Percentiles rank a stretch among this genome's conserved stretches.
Conservation (phyloP, 1,140 invertebrate genomes). For the Pantala flavescens region DNA sequence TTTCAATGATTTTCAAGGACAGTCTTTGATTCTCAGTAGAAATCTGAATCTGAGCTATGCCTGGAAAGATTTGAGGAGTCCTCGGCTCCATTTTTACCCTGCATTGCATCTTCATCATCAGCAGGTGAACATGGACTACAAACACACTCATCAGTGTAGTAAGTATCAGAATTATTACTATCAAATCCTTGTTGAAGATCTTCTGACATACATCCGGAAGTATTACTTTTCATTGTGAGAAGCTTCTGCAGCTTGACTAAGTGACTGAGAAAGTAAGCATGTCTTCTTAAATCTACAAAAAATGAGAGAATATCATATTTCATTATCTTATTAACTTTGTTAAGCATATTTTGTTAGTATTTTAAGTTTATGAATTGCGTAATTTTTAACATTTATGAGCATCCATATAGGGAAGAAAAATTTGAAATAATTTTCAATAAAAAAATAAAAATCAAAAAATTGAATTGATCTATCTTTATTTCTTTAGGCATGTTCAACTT, state of each 20-base stretch:
- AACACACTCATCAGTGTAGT: background rate
- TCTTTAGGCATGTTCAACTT: too few relatives aligned
- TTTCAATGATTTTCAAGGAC: background rate
- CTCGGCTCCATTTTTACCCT: background rate
- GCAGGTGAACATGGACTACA: background rate
- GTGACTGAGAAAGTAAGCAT: background rate
- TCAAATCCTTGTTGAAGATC: constrained; percentile 21
- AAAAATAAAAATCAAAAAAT: too few relatives aligned
- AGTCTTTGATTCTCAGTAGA: background rate
- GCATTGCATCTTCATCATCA: background rate
- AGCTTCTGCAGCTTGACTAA: background rate
- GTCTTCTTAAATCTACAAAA: background rate
- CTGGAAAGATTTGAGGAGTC: background rate
- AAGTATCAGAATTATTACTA: background rate
- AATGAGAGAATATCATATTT: background rate
- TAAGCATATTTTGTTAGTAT: too few relatives aligned
- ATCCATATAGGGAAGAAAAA: too few relatives aligned
- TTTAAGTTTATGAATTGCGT: too few relatives aligned
- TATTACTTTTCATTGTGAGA: constrained; percentile 12
- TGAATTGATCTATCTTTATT: too few relatives aligned
- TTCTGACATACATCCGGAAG: constrained; percentile 20
- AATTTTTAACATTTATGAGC: too few relatives aligned
- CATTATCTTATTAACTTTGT: too few relatives aligned
- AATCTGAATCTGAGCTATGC: background rate
- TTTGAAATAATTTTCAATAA: too few relatives aligned